A percentile compares a stretch with the other conserved stretches of the same genome.
These are phyloP conservation scores for Drosophila phalerata DNA, from an alignment of 2,888 invertebrate genomes.

Conservation along the genomic window DNA sequence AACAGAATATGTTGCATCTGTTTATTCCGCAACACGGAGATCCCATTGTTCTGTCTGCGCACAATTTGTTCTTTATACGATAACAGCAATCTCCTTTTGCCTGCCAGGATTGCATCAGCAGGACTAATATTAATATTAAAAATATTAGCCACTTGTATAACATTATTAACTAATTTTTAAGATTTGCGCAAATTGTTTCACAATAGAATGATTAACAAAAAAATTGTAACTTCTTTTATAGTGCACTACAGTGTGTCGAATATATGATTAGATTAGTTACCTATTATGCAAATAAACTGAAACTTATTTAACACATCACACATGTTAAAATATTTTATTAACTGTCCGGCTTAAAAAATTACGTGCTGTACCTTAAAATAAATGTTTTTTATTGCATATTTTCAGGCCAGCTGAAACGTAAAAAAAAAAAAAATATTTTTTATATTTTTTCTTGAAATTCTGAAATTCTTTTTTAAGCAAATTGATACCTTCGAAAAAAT, in stretches of 20 bases:
- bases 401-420: too few relatives aligned
- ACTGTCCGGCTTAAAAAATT: too few relatives aligned
- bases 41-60: too few relatives aligned
- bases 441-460: too few relatives aligned
- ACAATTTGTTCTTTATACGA: too few relatives aligned
- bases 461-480: too few relatives aligned
- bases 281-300: not conserved
- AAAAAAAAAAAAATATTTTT: too few relatives aligned
- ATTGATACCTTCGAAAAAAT: too few relatives aligned
- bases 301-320: slow-evolving; percentile 1
- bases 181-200: not conserved
- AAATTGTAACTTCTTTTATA: not conserved
- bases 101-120: not conserved
- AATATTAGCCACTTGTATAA: not conserved
- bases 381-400: too few relatives aligned
- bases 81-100: not conserved
- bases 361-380: too few relatives aligned
- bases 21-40: too few relatives aligned
- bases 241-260: not conserved
- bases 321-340: not conserved
- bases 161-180: not conserved
- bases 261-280: not conserved
- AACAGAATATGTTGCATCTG: too few relatives aligned
- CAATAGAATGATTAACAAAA: not conserved
- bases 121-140: not conserved